Evolutionary conservation across 2,113 vertebrate species (phyloP).

Genomic region (Sus scrofa): DNA sequence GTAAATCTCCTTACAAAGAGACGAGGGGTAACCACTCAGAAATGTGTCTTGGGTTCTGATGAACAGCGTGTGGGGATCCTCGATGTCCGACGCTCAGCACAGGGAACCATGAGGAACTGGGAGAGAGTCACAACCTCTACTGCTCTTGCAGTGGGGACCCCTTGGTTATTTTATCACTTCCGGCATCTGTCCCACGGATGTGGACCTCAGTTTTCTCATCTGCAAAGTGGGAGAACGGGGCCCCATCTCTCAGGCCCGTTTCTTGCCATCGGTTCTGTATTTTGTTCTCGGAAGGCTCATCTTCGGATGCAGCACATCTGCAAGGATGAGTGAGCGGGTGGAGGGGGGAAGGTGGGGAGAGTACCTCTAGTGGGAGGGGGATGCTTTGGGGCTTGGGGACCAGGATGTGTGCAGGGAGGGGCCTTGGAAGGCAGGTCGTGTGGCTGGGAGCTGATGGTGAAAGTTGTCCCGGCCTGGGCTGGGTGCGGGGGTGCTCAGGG

Average conservation of each 20-base stretch:
- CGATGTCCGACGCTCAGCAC: background rate
- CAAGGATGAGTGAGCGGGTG: background rate
- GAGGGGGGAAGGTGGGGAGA: no score
- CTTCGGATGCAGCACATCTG: background rate
- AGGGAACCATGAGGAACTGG: background rate
- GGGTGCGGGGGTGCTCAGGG: background rate
- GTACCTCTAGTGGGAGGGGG: fast-evolving
- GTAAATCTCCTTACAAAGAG: background rate
- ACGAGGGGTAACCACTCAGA: background rate
- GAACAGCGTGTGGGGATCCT: background rate
- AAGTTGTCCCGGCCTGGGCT: background rate
- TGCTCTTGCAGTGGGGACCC: fast-evolving
- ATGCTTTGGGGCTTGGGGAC: background rate
- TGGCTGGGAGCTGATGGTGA: background rate
- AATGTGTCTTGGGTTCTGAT: background rate
- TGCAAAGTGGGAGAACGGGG: background rate
- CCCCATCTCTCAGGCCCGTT: background rate
- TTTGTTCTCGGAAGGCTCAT: background rate
- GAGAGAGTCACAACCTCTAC: no score
- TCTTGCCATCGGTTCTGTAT: background rate
- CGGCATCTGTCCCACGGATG: fast-evolving
- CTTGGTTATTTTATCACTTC: background rate
- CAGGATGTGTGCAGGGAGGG: fast-evolving
- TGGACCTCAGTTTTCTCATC: background rate
- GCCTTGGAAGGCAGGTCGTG: background rate